These are phyloP conservation scores for Selene dorsalis DNA, from an alignment of 2,797 vertebrate species.

Conservation along the genomic window DNA sequence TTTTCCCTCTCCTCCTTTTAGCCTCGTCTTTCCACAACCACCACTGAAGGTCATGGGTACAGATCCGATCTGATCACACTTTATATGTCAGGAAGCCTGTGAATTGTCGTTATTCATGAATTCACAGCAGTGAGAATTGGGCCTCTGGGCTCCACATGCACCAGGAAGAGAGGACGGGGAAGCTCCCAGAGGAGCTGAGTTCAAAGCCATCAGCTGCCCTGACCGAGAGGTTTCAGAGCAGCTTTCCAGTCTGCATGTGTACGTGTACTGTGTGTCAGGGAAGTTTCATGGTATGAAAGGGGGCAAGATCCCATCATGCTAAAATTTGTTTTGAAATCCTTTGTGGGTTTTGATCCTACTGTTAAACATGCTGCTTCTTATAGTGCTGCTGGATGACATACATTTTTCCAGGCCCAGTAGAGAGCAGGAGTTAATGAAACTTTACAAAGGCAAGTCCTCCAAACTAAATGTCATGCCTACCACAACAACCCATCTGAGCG, in stretches of 20 bases:
- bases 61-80: constrained; percentile 45
- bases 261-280: neutral
- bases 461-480: neutral
- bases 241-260: constrained; percentile 29
- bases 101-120: constrained; percentile 75
- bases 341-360: neutral
- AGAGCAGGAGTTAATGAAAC: neutral
- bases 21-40: constrained; percentile 20
- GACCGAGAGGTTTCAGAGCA: constrained; percentile 16
- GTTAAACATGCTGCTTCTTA: constrained; percentile 8
- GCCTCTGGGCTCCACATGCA: constrained; percentile 31
- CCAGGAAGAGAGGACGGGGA: constrained; percentile 42
- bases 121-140: constrained; percentile 44
- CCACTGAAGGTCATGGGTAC: constrained; percentile 31
- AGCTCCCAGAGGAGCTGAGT: constrained; percentile 49
- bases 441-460: neutral
- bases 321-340: constrained; percentile 15
- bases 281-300: constrained; percentile 13
- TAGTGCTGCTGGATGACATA: neutral
- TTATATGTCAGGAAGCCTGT: constrained; percentile 56
- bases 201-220: constrained; percentile 57
- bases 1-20: constrained; percentile 12
- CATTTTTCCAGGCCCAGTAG: neutral
- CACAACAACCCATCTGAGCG: neutral
- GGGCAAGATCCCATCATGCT: constrained; percentile 4